Base-by-base conservation (phyloP, 2,888 invertebrate genomes). In the Yponomeuta malinellus region DNA sequence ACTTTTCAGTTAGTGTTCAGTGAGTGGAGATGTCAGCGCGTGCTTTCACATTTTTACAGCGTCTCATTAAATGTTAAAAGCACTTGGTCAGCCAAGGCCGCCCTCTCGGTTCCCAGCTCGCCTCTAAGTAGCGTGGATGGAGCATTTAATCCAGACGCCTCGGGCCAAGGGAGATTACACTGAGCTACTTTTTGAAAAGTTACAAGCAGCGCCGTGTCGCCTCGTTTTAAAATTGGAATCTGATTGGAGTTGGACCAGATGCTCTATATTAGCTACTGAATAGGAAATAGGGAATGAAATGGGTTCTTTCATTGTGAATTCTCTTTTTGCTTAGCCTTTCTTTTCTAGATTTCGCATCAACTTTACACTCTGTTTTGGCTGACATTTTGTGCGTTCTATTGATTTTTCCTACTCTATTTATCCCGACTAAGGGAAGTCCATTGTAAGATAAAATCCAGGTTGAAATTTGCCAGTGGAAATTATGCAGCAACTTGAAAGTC, bases 71-170 rank as follows among this genome's bases (percentile, higher is more conserved):
- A 59, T 59, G 52, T 59, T 59, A 59, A 59, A 59, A 59, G 52
- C 52, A 59, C 52, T 59, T 59, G 52, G 52, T 59, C 52, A 59
- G 52, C 52, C 52, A 59, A 59, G 52, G 52, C 52, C 52, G 52
- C 52, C 15, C 52, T 5, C 52, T 12, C 52, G 15, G 52, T 59
- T 29, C 29, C 10, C 29, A 29, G 6, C 29, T 29, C 33, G 31
- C 43, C 43, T 9, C 48, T 68, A 48, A 68, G 43, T 43, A 48
- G 37, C 48, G 68, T 68, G 23, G 43, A 15, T 15, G 48, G 68
- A 68, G 37, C 68, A 48, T 68, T 68, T 68, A 68, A 68, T 68
- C 68, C 68, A 23, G 68, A 68, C 43, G 68, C 68, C 48, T 68
- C 43, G 9, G 23, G 68, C 68, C 15, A 23, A 68, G 48, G 43